Evolutionary conservation across 2,797 vertebrate species (phyloP), one percentile per base, ranked within the genome.

Genomic region (Chloroceryle inda): DNA sequence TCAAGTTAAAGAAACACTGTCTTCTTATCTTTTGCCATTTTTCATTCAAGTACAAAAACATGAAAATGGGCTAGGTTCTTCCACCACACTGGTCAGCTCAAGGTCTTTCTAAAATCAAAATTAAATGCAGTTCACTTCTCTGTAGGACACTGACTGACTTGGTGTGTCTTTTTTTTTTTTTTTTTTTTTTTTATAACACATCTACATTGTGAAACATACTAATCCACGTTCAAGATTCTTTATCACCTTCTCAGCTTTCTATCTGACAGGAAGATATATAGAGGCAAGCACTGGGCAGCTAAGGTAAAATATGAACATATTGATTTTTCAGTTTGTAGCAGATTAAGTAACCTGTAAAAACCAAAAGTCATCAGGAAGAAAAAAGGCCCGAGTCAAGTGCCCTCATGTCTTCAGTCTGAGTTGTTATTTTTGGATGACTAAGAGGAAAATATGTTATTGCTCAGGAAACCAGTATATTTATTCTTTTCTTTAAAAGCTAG

Each of bases 291-390:
- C 5, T 68, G 17, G 40, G 67, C 72, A 87, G 69, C 71, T 76
- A 79, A 62, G 50, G 80, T 73, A 89, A 95, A 91, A 89, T 95
- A 96, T 84, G 71, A 95, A 91, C 50, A 31, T 92, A 96, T 91
- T 79, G 95, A 95, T 95, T 95, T 91, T 93, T 68, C 69, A 64
- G 42, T 29, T 94, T 92, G 91, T 79, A 81, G 55, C 58, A 82
- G 84, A 94, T 95, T 91, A 93, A 86, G 45, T 76, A 92, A 92
- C 45, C 91, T 76, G 69, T 90, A 62, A 80, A 95, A 93, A n/a
- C 6, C 45, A 38, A 50, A 95, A 86, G 22, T 66, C 38, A 69
- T 84, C 66, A 84, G 27, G 23, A 88, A 64, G 33, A 55, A 81
- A 88, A 89, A 93, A 72, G 19, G 27, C 62, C 38, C 1, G 6